phyloP scores from a whole-genome alignment of 2,888 invertebrate genomes.

The Deilephila porcellus region DNA sequence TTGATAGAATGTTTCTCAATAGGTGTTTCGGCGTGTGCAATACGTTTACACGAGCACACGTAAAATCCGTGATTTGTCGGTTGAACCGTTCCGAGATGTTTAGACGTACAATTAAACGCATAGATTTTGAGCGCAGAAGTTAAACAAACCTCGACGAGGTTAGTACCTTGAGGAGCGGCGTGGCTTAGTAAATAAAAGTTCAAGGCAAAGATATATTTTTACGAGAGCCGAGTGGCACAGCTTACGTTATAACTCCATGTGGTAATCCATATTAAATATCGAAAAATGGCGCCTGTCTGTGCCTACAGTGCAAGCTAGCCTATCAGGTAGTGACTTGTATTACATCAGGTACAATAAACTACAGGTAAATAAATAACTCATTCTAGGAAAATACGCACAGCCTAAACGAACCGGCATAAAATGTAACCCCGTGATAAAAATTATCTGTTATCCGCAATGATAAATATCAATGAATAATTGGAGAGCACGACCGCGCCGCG shows the following conservation, averaged over 20 bases:
- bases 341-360: neutral
- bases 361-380: neutral
- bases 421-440: neutral
- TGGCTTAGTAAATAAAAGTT: conserved; percentile 5
- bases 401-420: too few species aligned
- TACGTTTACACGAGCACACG: neutral
- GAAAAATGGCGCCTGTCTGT: neutral
- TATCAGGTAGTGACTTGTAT: neutral
- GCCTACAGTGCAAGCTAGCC: neutral
- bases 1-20: too few species aligned
- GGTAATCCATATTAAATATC: neutral
- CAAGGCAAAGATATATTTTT: neutral
- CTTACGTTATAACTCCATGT: neutral
- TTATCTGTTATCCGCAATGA: neutral
- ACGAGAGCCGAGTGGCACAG: neutral
- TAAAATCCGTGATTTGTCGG: neutral
- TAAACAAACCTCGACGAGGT: conserved; percentile 2
- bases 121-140: neutral
- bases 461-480: neutral
- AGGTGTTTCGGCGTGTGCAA: neutral
- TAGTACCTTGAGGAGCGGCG: neutral
- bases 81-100: neutral
- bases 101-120: too few species aligned
- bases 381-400: too few species aligned
- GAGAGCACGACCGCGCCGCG: neutral